Percentiles rank a stretch among this genome's conserved stretches.
These are phyloP conservation scores for Agelaius phoeniceus DNA, from an alignment of 2,113 vertebrate genomes.

Conservation along the genomic window DNA sequence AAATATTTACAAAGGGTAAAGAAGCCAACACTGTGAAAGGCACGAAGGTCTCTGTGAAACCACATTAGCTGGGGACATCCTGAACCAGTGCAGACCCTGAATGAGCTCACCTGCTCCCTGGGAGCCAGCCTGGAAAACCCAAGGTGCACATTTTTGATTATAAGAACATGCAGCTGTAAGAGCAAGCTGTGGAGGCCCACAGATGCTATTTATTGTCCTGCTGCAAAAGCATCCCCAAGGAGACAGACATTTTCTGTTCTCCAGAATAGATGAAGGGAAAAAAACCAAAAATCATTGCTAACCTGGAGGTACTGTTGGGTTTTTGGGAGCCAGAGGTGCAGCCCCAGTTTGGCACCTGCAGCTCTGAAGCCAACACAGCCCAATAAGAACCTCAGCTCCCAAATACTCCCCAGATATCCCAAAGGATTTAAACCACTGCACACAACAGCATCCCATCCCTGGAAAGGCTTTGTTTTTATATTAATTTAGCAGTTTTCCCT, in stretches of 20 bases:
- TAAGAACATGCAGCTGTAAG: neutral
- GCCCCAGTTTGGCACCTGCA: neutral
- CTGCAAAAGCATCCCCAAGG: neutral
- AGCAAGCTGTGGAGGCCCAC: neutral
- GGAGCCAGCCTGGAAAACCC: neutral
- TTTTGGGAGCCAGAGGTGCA: neutral
- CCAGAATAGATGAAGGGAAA: neutral
- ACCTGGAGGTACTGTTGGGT: neutral
- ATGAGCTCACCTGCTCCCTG: neutral
- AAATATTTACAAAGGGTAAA: conserved; percentile 31
- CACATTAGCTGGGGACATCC: neutral
- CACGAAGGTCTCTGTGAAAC: neutral
- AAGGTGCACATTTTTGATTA: neutral
- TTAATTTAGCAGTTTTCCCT: neutral
- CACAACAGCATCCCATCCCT: neutral
- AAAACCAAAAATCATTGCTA: fast-evolving
- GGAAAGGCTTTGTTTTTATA: neutral
- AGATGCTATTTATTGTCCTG: neutral
- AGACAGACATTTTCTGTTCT: neutral
- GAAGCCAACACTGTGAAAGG: neutral
- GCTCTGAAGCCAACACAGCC: neutral
- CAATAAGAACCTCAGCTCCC: neutral
- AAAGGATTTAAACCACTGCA: neutral
- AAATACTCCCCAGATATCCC: neutral
- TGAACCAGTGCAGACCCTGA: neutral